A percentile compares a stretch with the other conserved stretches of the same genome.
These are phyloP conservation scores for Centropus unirufus DNA, from an alignment of 2,113 vertebrate species.

Conservation along the genomic window DNA sequence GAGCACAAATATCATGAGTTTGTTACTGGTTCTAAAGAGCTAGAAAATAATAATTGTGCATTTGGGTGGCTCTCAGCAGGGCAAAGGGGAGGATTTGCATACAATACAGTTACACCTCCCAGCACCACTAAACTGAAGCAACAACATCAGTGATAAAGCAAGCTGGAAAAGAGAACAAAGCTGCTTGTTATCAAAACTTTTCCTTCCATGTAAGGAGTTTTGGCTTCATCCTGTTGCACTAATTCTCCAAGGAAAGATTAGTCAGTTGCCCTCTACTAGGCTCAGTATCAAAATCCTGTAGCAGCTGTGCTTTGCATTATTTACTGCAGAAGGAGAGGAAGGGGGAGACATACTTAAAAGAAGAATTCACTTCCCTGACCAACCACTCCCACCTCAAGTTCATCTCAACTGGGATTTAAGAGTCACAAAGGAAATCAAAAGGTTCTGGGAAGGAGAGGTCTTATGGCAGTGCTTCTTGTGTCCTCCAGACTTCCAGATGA, in stretches of 20 bases:
- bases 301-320: not conserved
- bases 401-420: conserved; percentile 37
- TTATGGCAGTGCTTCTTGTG: not conserved
- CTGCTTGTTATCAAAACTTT: not conserved
- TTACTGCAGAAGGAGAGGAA: not conserved
- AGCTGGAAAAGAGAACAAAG: not conserved
- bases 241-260: not conserved
- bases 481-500: not conserved
- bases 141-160: not conserved
- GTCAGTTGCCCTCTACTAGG: not conserved
- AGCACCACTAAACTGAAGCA: not conserved
- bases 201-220: not conserved
- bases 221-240: not conserved
- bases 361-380: not conserved
- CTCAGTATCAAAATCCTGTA: not conserved
- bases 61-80: not conserved
- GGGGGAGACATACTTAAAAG: not conserved
- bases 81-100: not conserved
- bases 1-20: not conserved
- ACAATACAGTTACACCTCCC: not conserved
- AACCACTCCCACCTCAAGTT: conserved; percentile 1
- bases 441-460: conserved; percentile 40
- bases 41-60: not conserved
- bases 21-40: not conserved
- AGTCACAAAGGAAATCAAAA: conserved; percentile 15